Evolutionary conservation across 2,113 vertebrate genomes (phyloP).

Genomic region (Salvelinus fontinalis): DNA sequence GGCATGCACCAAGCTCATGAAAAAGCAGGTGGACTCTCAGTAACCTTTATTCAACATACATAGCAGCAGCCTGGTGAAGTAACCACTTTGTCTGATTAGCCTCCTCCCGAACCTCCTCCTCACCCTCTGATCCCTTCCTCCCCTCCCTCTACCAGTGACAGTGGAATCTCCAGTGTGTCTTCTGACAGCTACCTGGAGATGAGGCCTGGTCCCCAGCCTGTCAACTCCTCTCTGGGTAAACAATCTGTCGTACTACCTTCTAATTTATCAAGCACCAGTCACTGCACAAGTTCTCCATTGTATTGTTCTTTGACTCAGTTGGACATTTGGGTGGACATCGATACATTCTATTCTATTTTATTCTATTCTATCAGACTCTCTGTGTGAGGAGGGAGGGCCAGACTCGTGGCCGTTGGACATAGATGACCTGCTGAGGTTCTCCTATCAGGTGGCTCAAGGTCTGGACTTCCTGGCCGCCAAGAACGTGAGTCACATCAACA

Average conservation of each 20-base stretch:
- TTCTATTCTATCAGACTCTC: constrained; percentile 36
- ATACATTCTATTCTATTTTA: neutral
- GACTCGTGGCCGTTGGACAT: constrained; percentile 79
- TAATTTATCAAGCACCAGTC: neutral
- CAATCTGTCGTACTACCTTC: neutral
- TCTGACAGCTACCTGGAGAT: constrained; percentile 89
- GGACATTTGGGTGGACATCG: too few species aligned
- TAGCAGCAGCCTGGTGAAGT: neutral
- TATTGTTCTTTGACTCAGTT: too few species aligned
- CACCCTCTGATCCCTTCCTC: neutral
- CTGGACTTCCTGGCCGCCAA: constrained; percentile 90
- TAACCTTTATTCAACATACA: neutral
- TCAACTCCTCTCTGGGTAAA: constrained; percentile 20
- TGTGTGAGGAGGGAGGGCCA: constrained; percentile 55
- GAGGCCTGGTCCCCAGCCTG: constrained; percentile 64
- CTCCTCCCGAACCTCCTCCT: neutral
- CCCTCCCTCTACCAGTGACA: constrained; percentile 76
- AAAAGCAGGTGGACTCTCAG: neutral
- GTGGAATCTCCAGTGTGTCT: constrained; percentile 84
- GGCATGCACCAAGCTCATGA: neutral
- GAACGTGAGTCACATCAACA: constrained; percentile 78
- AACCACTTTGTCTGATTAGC: neutral
- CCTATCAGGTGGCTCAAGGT: constrained; percentile 91
- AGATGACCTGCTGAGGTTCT: constrained; percentile 87
- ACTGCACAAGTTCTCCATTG: neutral